Percentiles rank a stretch among this genome's conserved stretches.
These are phyloP conservation scores for Drosophila flavopinicola DNA, from an alignment of 2,888 invertebrate genomes.

Conservation along the genomic window DNA sequence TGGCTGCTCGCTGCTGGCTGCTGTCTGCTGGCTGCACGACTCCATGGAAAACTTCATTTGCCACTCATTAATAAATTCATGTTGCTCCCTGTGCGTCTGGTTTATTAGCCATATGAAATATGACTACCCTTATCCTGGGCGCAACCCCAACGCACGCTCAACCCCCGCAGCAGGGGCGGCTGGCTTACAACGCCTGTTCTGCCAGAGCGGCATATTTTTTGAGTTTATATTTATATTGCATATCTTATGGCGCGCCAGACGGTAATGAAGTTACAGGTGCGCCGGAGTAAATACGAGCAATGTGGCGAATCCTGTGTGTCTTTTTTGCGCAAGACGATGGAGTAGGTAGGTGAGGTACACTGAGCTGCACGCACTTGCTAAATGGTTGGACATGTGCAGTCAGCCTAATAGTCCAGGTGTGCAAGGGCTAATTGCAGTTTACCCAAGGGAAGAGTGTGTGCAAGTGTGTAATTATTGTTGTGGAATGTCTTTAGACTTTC, in stretches of 20 bases:
- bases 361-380: background rate
- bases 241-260: constrained; percentile 51
- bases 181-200: constrained; percentile 39
- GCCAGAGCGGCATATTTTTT: constrained; percentile 49
- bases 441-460: background rate
- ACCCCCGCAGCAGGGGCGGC: constrained; percentile 1
- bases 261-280: constrained; percentile 76
- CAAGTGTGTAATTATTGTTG: background rate
- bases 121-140: constrained; percentile 61
- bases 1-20: constrained; percentile 6
- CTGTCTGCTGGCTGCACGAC: constrained; percentile 7
- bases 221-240: constrained; percentile 62
- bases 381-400: constrained; percentile 6
- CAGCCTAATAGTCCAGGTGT: too few species aligned
- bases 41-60: constrained; percentile 81
- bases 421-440: background rate
- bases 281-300: background rate
- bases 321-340: constrained; percentile 5
- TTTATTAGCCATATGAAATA: constrained; percentile 82
- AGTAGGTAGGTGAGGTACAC: background rate
- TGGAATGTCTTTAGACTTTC: background rate
- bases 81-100: constrained; percentile 45
- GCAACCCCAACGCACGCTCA: constrained; percentile 31
- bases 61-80: constrained; percentile 83
- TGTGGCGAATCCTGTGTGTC: background rate